Conservation (phyloP, 2,888 invertebrate genomes). For the Eupeodes luniger region DNA sequence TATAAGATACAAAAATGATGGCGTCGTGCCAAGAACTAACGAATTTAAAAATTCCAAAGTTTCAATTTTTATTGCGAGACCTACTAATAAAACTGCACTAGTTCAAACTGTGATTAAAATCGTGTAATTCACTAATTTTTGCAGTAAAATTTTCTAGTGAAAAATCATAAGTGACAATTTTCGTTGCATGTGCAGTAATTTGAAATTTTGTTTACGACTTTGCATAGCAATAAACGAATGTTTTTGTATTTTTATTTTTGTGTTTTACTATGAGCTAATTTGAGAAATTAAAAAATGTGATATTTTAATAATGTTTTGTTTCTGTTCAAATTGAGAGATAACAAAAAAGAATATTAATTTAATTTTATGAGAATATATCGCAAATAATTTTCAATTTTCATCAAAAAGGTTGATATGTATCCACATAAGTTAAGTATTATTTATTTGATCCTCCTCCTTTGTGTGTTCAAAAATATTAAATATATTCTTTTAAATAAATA, state of each 20-base stretch:
- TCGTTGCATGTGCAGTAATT: conserved; percentile 53
- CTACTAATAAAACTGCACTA: background rate
- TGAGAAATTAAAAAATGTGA: background rate
- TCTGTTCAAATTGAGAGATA: background rate
- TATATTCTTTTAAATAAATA: conserved; percentile 11
- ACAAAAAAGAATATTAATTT: background rate
- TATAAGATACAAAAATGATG: background rate
- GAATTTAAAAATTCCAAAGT: background rate
- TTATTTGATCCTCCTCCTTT: conserved; percentile 18
- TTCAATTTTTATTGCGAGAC: background rate
- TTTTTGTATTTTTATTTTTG: background rate
- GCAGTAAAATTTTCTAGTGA: conserved; percentile 34
- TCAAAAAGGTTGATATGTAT: background rate
- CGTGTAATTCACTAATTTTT: conserved; percentile 6
- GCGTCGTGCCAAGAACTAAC: background rate
- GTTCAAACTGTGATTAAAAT: conserved; percentile 11
- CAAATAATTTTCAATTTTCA: background rate
- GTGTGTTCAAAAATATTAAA: conserved; percentile 15
- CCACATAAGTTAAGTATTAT: background rate
- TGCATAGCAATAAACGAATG: conserved; percentile 38
- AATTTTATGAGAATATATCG: conserved; percentile 21
- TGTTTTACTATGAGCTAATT: background rate
- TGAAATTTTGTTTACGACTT: conserved; percentile 37
- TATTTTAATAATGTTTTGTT: background rate
- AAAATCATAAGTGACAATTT: conserved; percentile 39